Evolutionary conservation across 2,113 vertebrate species (phyloP).

Genomic region (Cottus gobio): DNA sequence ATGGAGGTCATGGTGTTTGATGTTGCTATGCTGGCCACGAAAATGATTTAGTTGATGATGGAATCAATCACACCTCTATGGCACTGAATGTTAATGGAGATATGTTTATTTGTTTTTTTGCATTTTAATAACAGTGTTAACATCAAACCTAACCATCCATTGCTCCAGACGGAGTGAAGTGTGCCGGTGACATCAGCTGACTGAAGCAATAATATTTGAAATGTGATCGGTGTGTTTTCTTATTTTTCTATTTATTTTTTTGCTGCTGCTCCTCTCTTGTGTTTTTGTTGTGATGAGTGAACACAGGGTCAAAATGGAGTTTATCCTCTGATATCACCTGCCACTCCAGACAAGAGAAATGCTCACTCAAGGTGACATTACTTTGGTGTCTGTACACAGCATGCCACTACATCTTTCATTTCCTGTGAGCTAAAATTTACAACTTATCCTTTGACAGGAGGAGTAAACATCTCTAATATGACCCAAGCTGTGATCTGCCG

Average conservation of each 20-base stretch:
- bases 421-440: slow-evolving; percentile 76
- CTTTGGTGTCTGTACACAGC: slow-evolving; percentile 71
- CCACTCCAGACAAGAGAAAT: slow-evolving; percentile 76
- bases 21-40: slow-evolving; percentile 68
- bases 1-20: slow-evolving; percentile 79
- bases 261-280: slow-evolving; percentile 37
- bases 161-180: slow-evolving; percentile 47
- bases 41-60: slow-evolving; percentile 76
- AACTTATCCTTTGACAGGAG: slow-evolving; percentile 77
- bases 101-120: slow-evolving; percentile 53
- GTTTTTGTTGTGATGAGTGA: slow-evolving; percentile 78
- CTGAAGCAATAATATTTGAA: slow-evolving; percentile 69
- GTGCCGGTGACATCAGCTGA: slow-evolving; percentile 60
- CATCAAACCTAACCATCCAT: slow-evolving; percentile 56
- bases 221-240: slow-evolving; percentile 54
- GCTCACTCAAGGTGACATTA: slow-evolving; percentile 81
- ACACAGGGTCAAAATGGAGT: slow-evolving; percentile 78
- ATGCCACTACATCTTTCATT: slow-evolving; percentile 73
- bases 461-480: slow-evolving; percentile 76
- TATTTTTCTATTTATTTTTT: slow-evolving; percentile 1
- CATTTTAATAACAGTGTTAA: slow-evolving; percentile 68
- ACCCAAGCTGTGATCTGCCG: slow-evolving; percentile 67
- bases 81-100: slow-evolving; percentile 72
- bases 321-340: slow-evolving; percentile 82
- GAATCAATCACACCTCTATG: slow-evolving; percentile 74